Base-by-base conservation (phyloP, 2,113 vertebrate species). In the Micromys minutus region DNA sequence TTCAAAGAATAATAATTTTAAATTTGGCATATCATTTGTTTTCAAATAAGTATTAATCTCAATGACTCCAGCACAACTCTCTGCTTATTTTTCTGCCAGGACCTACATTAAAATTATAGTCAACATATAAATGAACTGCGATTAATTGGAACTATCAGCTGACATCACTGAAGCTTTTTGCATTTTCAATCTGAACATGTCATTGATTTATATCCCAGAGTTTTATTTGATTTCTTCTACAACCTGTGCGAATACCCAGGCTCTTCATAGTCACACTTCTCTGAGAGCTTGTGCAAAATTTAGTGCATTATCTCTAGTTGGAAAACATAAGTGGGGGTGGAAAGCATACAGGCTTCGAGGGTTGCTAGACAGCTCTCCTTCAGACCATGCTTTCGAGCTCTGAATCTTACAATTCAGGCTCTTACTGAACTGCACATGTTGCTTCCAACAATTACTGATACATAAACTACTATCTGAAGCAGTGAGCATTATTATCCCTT, bases 21-120 rank as follows among this genome's bases (percentile, higher is more conserved):
- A 34, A 89, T 95, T 76, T 2, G 55, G 0, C 0, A 59, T 87
- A 76, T 87, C 1, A 79, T 94, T 90, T 96, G 0, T 97, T 95
- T 36, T 34, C 63, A 92, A 63, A 34, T 3, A 96, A 94, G 1
- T 10, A 91, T 76, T 96, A 95, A 94, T 75, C 45, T 1, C 12
- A 93, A 13, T 7, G 47, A 80, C 45, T 81, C 22, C 4, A 45
- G 7, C 4, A 85, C 81, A 95, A 74, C 12, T 65, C 15, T 13
- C 7, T 63, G 47, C 21, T 39, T 55, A 93, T 72, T 94, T 75
- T 75, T 92, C 45, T 72, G 4, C 45, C 12, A 84, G 9, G 7
- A 19, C 65, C 81, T 80, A 59, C 7, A 87, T 55, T 87, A 69
- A 84, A 84, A 90, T 59, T 87, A 4, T 83, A 59, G 93, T 39